These are phyloP conservation scores for Sylvia atricapilla DNA, from an alignment of 2,113 vertebrate species.

Conservation along the genomic window DNA sequence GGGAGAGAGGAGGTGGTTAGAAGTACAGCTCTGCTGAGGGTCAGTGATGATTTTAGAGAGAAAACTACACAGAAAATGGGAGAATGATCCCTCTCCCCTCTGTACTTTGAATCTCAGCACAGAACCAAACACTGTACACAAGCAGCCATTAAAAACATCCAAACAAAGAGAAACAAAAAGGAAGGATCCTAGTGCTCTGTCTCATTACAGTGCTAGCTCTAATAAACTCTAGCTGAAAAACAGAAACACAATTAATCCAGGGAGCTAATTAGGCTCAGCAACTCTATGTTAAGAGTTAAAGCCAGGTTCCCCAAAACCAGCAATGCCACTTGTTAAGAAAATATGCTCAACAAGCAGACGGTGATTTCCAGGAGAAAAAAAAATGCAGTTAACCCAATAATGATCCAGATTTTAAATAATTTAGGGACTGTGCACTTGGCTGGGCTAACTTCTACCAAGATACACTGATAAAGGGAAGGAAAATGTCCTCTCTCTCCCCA, in stretches of 20 bases:
- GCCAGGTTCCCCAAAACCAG: not conserved
- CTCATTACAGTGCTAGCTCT: not conserved
- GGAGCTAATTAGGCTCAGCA: constrained; percentile 36
- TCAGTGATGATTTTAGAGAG: not conserved
- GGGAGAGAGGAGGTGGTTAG: not conserved
- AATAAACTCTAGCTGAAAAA: constrained; percentile 23
- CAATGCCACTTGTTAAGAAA: not conserved
- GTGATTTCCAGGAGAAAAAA: not conserved
- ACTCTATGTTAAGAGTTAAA: not conserved
- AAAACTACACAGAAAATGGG: not conserved
- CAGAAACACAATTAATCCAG: constrained; percentile 16
- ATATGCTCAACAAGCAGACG: not conserved
- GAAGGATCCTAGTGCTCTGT: not conserved
- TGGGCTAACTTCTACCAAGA: not conserved
- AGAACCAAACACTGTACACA: not conserved
- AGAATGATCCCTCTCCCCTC: not conserved
- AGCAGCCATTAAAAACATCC: not conserved
- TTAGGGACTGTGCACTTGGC: not conserved
- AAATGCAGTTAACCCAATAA: not conserved
- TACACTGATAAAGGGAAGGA: not conserved
- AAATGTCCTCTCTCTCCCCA: not conserved
- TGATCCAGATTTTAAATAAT: not conserved
- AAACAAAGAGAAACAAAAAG: not conserved
- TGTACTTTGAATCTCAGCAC: not conserved
- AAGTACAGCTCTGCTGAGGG: not conserved